phyloP scores from a whole-genome alignment of 2,888 invertebrate species.

The Myathropa florea region DNA sequence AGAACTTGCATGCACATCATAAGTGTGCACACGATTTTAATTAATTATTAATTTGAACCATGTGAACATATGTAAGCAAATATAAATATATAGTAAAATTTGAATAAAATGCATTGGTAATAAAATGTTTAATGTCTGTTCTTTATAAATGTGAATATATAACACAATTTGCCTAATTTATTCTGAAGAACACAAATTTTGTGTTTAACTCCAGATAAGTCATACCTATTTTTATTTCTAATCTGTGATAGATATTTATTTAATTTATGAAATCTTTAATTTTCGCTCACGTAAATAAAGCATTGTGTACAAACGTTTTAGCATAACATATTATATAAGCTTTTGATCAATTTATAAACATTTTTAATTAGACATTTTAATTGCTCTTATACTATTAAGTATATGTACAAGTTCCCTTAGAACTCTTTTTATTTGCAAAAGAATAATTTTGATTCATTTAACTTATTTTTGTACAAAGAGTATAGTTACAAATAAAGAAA shows the following conservation, averaged over 20 bases:
- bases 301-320: neutral
- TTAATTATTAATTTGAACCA: neutral
- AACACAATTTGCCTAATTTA: neutral
- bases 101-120: neutral
- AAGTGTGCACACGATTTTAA: neutral
- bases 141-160: neutral
- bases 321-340: neutral
- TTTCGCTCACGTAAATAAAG: neutral
- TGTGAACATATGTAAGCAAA: neutral
- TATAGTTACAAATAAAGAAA: conserved; percentile 46
- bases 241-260: neutral
- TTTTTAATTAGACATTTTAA: conserved; percentile 72
- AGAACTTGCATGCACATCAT: neutral
- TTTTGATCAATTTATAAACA: conserved; percentile 55
- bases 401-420: conserved; percentile 76
- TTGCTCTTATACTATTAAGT: conserved; percentile 79
- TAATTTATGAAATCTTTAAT: neutral
- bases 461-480: conserved; percentile 64
- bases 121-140: neutral
- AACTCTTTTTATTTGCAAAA: conserved; percentile 55
- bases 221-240: neutral
- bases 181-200: too few species aligned
- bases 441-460: conserved; percentile 39
- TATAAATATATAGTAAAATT: neutral
- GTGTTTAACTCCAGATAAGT: neutral